Base-by-base conservation (phyloP, 2,888 invertebrate genomes). In the Horisme vitalbata region DNA sequence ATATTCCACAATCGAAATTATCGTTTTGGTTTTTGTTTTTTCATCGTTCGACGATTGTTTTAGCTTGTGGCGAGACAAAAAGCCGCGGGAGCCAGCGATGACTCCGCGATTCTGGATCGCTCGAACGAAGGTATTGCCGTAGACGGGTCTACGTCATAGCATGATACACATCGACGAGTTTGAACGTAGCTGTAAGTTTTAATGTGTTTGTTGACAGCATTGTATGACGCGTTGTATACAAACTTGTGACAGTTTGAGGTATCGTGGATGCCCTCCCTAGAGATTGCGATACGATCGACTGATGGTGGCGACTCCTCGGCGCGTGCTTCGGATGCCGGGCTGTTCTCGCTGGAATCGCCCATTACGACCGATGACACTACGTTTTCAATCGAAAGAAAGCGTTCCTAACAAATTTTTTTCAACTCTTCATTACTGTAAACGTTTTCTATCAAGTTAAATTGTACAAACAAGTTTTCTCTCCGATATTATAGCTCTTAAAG, bases 351-450 rank as follows among this genome's bases (percentile, higher is more conserved):
- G 70, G 78, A 77, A 79, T 86, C 81, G 81, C 76, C 85, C 84
- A 88, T 89, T 88, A 87, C 79, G 57, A 71, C 64, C 78, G 73
- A 87, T 89, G 88, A 89, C 87, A 78, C 61, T 74, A 81, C 81
- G 71, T 69, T 86, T 87, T 84, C 77, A 71, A 58, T 58, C 65
- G 52, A 59, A 70, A 68, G 75, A 79, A 75, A 75, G 71, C 70
- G 71, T 70, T 70, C 72, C 71, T 63, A 49, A 70, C 72, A 69
- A 65, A n/a, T 67, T 76, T 71, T 71, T 76, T 71, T 71, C 69
- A 77, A 75, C 76, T 83, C 68, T 71, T 82, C 75, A 87, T 86
- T 83, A 85, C 69, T 65, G 43, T 86, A 86, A 88, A 81, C 80
- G 80, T 70, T 82, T 76, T 75, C 75, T 76, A 83, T 79, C 74